These are phyloP conservation scores for Ophthalmolycus amberensis DNA, from an alignment of 2,113 vertebrate species.

Conservation along the genomic window DNA sequence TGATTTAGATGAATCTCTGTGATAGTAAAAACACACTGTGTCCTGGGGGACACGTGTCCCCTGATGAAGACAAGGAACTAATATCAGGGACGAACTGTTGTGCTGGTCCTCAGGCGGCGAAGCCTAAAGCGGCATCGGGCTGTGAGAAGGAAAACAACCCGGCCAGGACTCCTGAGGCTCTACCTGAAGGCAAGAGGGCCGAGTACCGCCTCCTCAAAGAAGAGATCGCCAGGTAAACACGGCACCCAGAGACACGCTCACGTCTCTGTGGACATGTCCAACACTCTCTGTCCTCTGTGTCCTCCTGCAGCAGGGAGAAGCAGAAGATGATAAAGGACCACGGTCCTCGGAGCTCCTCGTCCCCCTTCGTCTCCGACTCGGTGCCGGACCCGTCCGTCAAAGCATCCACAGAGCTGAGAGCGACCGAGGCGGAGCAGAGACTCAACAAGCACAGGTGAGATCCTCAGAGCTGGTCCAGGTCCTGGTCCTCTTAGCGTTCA, in stretches of 20 bases:
- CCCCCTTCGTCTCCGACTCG: slow-evolving; percentile 70
- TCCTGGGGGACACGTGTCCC: too few species aligned
- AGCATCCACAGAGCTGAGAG: slow-evolving; percentile 80
- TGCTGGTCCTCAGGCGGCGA: slow-evolving; percentile 86
- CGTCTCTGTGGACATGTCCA: background rate
- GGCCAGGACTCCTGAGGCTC: slow-evolving; percentile 87
- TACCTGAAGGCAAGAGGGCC: slow-evolving; percentile 89
- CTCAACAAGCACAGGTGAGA: slow-evolving; percentile 86
- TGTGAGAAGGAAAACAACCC: slow-evolving; percentile 98
- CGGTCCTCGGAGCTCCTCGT: slow-evolving; percentile 71
- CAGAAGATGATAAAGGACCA: slow-evolving; percentile 87
- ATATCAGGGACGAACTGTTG: background rate
- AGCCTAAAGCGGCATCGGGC: slow-evolving; percentile 88
- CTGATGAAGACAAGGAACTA: too few species aligned
- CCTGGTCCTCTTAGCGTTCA: background rate
- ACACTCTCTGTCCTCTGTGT: background rate
- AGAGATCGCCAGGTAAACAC: slow-evolving; percentile 88
- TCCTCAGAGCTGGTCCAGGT: background rate
- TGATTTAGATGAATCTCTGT: too few species aligned
- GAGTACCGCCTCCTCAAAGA: slow-evolving; percentile 92
- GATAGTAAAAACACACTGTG: too few species aligned
- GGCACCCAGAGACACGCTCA: background rate
- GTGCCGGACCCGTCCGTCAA: slow-evolving; percentile 78
- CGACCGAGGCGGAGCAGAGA: slow-evolving; percentile 88
- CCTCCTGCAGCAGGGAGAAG: slow-evolving; percentile 87